These are phyloP conservation scores for Eupithecia insigniata DNA, from an alignment of 2,888 invertebrate genomes.

Conservation along the genomic window DNA sequence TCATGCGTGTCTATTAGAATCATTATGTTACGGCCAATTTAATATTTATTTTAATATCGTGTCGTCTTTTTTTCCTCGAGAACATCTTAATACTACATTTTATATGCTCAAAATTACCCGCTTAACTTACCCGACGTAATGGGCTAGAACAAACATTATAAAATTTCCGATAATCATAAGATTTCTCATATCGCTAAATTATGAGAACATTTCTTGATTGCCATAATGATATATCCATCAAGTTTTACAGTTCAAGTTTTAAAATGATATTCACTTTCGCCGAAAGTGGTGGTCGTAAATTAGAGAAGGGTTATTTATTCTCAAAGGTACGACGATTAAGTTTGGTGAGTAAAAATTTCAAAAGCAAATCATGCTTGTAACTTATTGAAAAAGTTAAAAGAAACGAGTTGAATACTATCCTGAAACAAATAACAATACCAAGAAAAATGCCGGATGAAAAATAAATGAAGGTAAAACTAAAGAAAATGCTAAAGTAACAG, in stretches of 20 bases:
- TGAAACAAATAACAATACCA: neutral
- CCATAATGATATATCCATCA: conserved; percentile 15
- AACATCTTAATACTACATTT: neutral
- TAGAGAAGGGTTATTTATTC: conserved; percentile 18
- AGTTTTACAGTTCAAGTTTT: conserved; percentile 18
- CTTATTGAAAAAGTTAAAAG: neutral
- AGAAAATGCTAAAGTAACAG: conserved; percentile 24
- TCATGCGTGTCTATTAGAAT: neutral
- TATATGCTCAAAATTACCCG: neutral
- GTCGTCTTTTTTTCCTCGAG: neutral
- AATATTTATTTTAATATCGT: no score
- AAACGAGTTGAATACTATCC: neutral
- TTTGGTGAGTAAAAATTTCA: neutral
- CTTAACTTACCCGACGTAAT: neutral
- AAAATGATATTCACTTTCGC: conserved; percentile 36
- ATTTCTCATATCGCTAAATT: conserved; percentile 22
- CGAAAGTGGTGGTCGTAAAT: conserved; percentile 30
- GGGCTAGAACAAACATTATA: conserved; percentile 1
- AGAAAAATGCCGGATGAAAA: neutral
- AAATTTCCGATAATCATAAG: neutral
- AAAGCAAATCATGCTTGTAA: neutral
- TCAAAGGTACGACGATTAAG: neutral
- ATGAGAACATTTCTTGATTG: conserved; percentile 22
- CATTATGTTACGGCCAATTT: neutral
- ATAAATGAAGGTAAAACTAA: neutral